Base-by-base conservation (phyloP, 2,888 invertebrate species). In the Cepaea hortensis region DNA sequence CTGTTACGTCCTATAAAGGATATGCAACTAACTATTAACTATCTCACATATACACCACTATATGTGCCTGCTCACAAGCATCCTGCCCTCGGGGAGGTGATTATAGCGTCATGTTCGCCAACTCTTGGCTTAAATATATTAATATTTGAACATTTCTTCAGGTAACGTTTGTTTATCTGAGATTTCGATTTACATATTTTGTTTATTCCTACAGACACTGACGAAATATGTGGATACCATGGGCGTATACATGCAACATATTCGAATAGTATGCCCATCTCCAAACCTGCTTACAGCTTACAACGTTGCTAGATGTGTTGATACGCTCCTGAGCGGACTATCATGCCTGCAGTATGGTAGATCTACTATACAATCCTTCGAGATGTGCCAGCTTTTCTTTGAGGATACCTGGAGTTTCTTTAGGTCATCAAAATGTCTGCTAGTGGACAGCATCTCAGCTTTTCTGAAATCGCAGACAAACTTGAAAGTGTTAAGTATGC, bases 321-420 rank as follows among this genome's bases (percentile, higher is more conserved):
- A 70, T 7, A 46, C 65, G 4, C 77, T 86, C 4, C 72, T 86
- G 20, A 9, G 50, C 11, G 83, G 79, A 46, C 82, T 86, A 1
- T n/a, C 79, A 6, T 65, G 23, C 48, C 23, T 86, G 15, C 46
- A 76, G 50, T 18, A 68, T 6, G 83, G 86, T 0, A 20, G 68
- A 35, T 18, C 46, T 15, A 83, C 77, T 3, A 68, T 86, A n/a
- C 82, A 76, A 5, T 65, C 77, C 7, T 83, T 86, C 79, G 20
- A 65, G 20, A 68, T 86, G 82, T 75, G 62, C 23, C 20, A 86
- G 18, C 79, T 86, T 4, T 7, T 72, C 48, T 86, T 86, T 50
- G 79, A 86, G 46, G 82, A 86, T 48, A 70, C 86, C 15, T 86
- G 86, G 86, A 77, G 72, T 72, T n/a, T 82, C 20, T 86, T 86